A percentile compares a stretch with the other conserved stretches of the same genome.
Evolutionary conservation across 2,113 vertebrate genomes (phyloP).

Genomic region (Ariopsis seemanni): DNA sequence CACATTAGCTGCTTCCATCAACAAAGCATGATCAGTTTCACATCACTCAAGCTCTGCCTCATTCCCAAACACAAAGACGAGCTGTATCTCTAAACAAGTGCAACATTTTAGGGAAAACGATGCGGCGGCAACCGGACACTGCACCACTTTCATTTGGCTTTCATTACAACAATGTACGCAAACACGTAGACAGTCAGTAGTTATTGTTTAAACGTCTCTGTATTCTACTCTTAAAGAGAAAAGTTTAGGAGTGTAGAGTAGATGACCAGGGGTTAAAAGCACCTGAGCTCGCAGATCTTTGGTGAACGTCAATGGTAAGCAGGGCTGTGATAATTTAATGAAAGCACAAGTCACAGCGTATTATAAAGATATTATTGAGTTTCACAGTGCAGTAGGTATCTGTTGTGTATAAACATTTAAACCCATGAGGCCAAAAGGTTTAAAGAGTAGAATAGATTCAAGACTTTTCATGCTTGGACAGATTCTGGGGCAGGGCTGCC

Average conservation of each 20-base stretch:
- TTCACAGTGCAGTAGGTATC: background rate
- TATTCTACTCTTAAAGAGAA: background rate
- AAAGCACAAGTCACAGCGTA: background rate
- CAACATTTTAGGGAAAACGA: background rate
- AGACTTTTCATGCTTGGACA: background rate
- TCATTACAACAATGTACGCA: background rate
- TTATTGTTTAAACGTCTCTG: constrained; percentile 7
- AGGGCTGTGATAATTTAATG: background rate
- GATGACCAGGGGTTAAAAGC: background rate
- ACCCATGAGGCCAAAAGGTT: background rate
- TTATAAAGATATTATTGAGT: background rate
- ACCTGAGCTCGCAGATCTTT: background rate
- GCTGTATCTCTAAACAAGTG: background rate
- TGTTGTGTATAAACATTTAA: background rate
- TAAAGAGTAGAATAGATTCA: background rate
- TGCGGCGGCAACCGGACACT: background rate
- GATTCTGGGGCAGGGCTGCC: background rate
- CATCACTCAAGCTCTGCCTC: background rate
- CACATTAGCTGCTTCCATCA: constrained; percentile 50
- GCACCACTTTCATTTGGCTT: background rate
- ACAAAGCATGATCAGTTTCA: constrained; percentile 33
- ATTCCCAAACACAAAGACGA: background rate
- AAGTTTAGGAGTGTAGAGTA: background rate
- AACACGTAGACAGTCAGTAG: background rate
- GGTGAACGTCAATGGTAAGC: background rate